These are phyloP conservation scores for Strix aluco DNA, from an alignment of 2,113 vertebrate species.

Conservation along the genomic window DNA sequence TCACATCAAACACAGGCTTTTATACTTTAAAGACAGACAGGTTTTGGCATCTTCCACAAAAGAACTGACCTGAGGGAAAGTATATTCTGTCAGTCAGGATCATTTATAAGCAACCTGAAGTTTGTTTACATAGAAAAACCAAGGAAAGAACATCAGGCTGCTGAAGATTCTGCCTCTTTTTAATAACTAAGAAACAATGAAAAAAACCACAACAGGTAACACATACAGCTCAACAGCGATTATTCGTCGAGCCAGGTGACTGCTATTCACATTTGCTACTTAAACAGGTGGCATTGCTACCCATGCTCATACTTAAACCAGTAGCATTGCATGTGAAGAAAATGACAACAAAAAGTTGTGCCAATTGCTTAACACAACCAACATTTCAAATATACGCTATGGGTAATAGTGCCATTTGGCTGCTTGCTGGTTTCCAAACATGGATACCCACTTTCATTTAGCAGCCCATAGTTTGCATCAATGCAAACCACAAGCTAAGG, in stretches of 20 bases:
- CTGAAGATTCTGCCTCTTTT: background rate
- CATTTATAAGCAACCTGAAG: conserved; percentile 52
- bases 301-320: background rate
- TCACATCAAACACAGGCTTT: conserved; percentile 61
- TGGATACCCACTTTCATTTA: background rate
- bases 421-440: background rate
- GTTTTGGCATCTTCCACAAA: conserved; percentile 58
- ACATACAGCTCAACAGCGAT: background rate
- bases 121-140: conserved; percentile 54
- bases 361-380: background rate
- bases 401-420: background rate
- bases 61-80: conserved; percentile 54
- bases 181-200: conserved; percentile 15
- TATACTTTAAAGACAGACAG: conserved; percentile 58
- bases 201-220: background rate
- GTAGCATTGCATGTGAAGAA: background rate
- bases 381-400: fast-evolving
- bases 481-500: background rate
- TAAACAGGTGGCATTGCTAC: background rate
- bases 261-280: background rate
- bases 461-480: fast-evolving
- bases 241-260: background rate
- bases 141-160: background rate
- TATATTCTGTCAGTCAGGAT: conserved; percentile 63
- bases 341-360: background rate